Evolutionary conservation across 2,888 invertebrate species (phyloP).

Genomic region (Saturnia pavonia): DNA sequence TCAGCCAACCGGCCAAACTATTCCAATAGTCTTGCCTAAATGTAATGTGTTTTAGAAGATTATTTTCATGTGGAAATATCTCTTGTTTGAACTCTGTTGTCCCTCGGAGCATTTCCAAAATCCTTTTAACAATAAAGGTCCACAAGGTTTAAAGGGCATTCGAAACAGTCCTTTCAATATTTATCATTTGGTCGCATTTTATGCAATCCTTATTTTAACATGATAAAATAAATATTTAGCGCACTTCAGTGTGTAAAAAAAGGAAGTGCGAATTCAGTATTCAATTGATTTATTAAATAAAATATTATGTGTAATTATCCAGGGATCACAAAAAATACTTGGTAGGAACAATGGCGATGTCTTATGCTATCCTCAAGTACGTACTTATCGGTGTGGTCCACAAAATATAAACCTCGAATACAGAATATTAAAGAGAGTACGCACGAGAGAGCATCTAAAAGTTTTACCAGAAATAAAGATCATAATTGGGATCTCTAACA

Average conservation of each 20-base stretch:
- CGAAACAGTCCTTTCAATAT: conserved; percentile 40
- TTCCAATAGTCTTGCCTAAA: neutral
- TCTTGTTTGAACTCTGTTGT: neutral
- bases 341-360: too few species aligned
- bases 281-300: neutral
- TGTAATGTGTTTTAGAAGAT: neutral
- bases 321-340: too few species aligned
- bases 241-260: neutral
- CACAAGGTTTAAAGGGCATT: conserved; percentile 38
- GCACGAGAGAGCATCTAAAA: conserved; percentile 4
- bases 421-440: conserved; percentile 1
- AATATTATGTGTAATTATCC: neutral
- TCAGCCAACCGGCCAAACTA: neutral
- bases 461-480: conserved; percentile 4
- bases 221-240: neutral
- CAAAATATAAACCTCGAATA: neutral
- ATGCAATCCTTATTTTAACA: neutral
- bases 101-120: conserved; percentile 23
- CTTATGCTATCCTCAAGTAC: too few species aligned
- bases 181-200: conserved; percentile 34
- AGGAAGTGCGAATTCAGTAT: neutral
- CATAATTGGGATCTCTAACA: neutral
- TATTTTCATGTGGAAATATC: neutral
- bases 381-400: too few species aligned
- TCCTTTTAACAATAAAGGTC: conserved; percentile 44